phyloP scores from a whole-genome alignment of 2,113 vertebrate species.

The Callipepla squamata region DNA sequence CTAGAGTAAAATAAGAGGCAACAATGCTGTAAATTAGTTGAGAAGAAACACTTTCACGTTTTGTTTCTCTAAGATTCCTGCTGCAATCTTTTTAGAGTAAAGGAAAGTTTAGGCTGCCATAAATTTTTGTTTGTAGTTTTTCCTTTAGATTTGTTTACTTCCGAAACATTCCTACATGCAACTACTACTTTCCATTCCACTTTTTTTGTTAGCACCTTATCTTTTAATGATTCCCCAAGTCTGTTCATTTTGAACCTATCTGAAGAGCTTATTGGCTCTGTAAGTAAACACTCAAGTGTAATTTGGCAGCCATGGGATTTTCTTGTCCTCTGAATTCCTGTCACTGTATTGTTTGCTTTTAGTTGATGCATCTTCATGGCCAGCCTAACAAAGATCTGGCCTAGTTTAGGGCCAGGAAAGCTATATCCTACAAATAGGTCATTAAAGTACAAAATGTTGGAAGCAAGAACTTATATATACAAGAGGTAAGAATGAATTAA shows the following conservation, averaged over 20 bases:
- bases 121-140: background rate
- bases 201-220: background rate
- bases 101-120: background rate
- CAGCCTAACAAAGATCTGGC: background rate
- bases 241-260: constrained; percentile 7
- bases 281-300: background rate
- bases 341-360: background rate
- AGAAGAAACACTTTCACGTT: constrained; percentile 20
- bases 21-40: background rate
- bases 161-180: background rate
- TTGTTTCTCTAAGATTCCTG: background rate
- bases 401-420: background rate
- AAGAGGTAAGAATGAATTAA: background rate
- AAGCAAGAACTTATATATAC: background rate
- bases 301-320: background rate
- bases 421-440: background rate
- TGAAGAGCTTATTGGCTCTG: background rate
- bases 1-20: constrained; percentile 35
- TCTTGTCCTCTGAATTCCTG: background rate
- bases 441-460: background rate
- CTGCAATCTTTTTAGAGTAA: fast-evolving
- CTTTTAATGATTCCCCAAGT: background rate
- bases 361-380: background rate
- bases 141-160: background rate
- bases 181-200: background rate